phyloP scores from a whole-genome alignment of 2,113 vertebrate species.

The Aptenodytes forsteri region DNA sequence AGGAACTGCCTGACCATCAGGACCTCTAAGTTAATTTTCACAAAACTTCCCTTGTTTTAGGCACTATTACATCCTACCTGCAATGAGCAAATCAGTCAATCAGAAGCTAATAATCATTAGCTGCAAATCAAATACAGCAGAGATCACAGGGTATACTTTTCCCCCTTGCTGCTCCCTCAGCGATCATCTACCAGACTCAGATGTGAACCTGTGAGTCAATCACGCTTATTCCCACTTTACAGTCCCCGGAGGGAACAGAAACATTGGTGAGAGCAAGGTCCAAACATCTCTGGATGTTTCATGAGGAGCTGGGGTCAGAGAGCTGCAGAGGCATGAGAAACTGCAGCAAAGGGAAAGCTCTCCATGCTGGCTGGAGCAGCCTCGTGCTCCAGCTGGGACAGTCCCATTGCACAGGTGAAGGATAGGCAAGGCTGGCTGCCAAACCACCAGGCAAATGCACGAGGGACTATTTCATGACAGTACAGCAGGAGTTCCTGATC shows the following conservation, averaged over 20 bases:
- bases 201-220: not conserved
- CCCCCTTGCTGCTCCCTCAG: not conserved
- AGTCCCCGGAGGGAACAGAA: not conserved
- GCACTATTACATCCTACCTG: not conserved
- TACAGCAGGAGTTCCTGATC: not conserved
- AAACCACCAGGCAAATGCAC: not conserved
- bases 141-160: not conserved
- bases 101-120: not conserved
- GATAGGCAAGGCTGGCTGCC: not conserved
- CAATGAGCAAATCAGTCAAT: not conserved
- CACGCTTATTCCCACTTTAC: not conserved
- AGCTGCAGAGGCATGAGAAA: not conserved
- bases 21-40: not conserved
- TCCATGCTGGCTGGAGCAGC: not conserved
- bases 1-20: not conserved
- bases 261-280: not conserved
- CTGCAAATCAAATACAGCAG: not conserved
- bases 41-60: not conserved
- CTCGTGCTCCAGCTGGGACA: not conserved
- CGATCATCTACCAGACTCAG: not conserved
- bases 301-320: not conserved
- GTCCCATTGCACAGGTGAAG: not conserved
- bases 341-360: accelerated
- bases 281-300: not conserved
- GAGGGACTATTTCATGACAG: not conserved